phyloP scores from a whole-genome alignment of 2,797 vertebrate genomes.

The Saxicola maurus region DNA sequence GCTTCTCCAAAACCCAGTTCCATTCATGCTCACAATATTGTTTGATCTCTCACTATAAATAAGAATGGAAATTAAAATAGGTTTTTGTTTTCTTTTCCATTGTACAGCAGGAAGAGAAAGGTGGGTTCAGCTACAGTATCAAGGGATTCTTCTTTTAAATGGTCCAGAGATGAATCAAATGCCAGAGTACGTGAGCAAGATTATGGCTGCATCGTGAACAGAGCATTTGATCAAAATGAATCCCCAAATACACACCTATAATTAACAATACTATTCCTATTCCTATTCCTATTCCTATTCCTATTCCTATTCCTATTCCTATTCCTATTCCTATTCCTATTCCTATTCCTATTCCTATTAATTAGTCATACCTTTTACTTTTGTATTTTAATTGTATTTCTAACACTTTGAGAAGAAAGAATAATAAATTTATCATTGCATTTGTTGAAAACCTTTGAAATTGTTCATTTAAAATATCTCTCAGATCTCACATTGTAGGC shows the following conservation, averaged over 20 bases:
- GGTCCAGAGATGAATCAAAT: background rate
- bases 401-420: background rate
- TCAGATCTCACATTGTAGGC: background rate
- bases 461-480: background rate
- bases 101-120: background rate
- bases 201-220: background rate
- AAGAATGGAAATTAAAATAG: background rate
- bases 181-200: background rate
- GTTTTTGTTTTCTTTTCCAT: background rate
- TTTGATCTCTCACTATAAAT: background rate
- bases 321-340: background rate
- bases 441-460: background rate
- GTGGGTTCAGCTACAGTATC: rapidly evolving
- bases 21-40: background rate
- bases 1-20: background rate
- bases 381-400: background rate
- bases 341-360: background rate
- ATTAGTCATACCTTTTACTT: background rate
- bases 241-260: background rate
- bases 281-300: background rate
- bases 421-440: background rate
- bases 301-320: background rate
- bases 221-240: constrained; percentile 42
- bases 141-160: background rate
- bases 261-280: background rate